phyloP scores from a whole-genome alignment of 2,888 invertebrate genomes.

The Heliconius charithonia region DNA sequence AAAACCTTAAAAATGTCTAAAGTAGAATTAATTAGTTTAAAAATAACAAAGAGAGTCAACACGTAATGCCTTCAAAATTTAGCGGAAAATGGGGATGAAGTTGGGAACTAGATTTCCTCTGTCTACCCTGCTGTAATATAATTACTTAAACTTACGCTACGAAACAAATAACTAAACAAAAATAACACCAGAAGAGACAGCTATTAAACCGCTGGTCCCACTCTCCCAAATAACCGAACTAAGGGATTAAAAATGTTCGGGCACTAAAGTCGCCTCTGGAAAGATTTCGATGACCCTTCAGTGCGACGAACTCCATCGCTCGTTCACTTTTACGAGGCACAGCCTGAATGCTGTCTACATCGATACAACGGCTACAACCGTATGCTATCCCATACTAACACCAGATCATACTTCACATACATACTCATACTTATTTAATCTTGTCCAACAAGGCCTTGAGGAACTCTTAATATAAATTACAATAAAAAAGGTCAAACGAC shows the following conservation, averaged over 20 bases:
- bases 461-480: slow-evolving; percentile 47
- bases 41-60: too few species aligned
- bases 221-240: slow-evolving; percentile 21
- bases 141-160: background rate
- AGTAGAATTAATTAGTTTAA: too few species aligned
- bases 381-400: slow-evolving; percentile 56
- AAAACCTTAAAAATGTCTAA: too few species aligned
- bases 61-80: too few species aligned
- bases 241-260: slow-evolving; percentile 42
- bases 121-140: too few species aligned
- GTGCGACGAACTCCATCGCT: slow-evolving; percentile 53
- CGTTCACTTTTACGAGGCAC: slow-evolving; percentile 64
- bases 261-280: slow-evolving; percentile 42
- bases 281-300: slow-evolving; percentile 60
- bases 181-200: background rate
- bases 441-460: slow-evolving; percentile 50
- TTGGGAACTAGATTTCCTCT: too few species aligned
- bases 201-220: slow-evolving; percentile 18
- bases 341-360: slow-evolving; percentile 61
- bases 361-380: slow-evolving; percentile 56
- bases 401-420: slow-evolving; percentile 44
- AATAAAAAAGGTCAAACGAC: slow-evolving; percentile 48
- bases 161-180: background rate
- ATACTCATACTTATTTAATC: slow-evolving; percentile 51
- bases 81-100: too few species aligned